Evolutionary conservation across 2,888 invertebrate genomes (phyloP), one percentile per base, ranked within the genome.

Genomic region (Beris chalybata): DNA sequence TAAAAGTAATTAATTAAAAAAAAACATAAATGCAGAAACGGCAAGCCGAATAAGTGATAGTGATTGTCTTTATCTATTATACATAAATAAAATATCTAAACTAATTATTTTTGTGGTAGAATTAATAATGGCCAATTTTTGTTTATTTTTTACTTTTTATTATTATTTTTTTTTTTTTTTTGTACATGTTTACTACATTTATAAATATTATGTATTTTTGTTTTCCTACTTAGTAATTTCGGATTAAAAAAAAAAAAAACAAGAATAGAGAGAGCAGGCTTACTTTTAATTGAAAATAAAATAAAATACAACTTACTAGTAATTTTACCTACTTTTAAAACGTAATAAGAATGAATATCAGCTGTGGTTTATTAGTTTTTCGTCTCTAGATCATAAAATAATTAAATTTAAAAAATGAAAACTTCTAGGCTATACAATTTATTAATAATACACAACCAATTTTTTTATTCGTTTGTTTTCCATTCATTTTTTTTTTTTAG

Each of bases 331-430:
- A 54, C 54, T 13, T 48, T 48, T 64, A 64, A 45, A 54, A 53
- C n/a, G 22, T 44, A 54, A 13, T 6, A 48, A 15, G 48, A 48
- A 48, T 13, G 13, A 48, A 48, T 48, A 48, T 48, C 13, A 38
- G 61, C 61, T 61, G 61, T 61, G 61, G 61, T 61, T 61, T 56
- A 38, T 61, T 61, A 61, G 61, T 61, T 61, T 53, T 15, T 61
- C 52, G 61, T 50, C 32, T 52, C 50, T 61, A 64, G 64, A 54
- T 45, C 22, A 54, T 43, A 56, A n/a, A 13, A 38, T 12, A 38
- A 56, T n/a, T 38, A 38, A 38, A 38, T 38, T 38, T 15, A 48
- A 48, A 47, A 5, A 15, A 48, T 6, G 12, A 48, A 48, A 48
- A 15, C 5, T 48, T 48, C 13, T 13, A 48, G 15, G n/a, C 5